These are phyloP conservation scores for Rhysida immarginata DNA, from an alignment of 1,140 invertebrate genomes.

Conservation along the genomic window DNA sequence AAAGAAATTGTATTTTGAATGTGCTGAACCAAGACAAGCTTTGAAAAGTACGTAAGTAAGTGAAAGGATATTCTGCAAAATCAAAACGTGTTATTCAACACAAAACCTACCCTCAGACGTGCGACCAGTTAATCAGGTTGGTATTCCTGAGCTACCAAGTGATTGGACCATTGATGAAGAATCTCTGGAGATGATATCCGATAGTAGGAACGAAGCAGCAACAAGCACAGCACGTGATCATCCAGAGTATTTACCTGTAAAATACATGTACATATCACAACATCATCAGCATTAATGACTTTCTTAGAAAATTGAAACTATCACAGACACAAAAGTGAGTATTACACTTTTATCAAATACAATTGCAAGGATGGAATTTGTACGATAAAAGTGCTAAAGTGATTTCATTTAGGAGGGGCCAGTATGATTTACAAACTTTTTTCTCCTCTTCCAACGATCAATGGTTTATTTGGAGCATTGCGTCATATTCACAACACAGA, in stretches of 20 bases:
- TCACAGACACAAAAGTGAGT: neutral
- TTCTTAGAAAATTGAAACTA: neutral
- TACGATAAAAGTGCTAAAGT: neutral
- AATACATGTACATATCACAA: neutral
- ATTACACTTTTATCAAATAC: neutral
- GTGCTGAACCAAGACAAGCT: no score
- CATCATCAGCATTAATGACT: neutral
- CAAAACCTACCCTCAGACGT: no score
- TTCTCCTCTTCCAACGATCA: neutral
- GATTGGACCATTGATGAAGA: neutral
- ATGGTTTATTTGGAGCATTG: no score
- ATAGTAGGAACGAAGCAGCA: neutral
- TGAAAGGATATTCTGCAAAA: no score
- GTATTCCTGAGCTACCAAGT: no score
- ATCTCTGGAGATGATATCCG: neutral
- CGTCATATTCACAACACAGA: no score
- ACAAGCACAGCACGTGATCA: neutral
- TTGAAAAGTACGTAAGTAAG: no score
- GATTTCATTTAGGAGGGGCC: neutral
- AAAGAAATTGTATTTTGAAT: no score
- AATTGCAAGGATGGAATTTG: neutral
- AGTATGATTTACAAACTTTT: neutral
- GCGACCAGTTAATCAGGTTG: no score
- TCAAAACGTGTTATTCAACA: no score
- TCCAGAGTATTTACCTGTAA: neutral